A percentile compares a stretch with the other conserved stretches of the same genome.
Evolutionary conservation across 2,888 invertebrate genomes (phyloP).

Genomic region (Falcaria lacertinaria): DNA sequence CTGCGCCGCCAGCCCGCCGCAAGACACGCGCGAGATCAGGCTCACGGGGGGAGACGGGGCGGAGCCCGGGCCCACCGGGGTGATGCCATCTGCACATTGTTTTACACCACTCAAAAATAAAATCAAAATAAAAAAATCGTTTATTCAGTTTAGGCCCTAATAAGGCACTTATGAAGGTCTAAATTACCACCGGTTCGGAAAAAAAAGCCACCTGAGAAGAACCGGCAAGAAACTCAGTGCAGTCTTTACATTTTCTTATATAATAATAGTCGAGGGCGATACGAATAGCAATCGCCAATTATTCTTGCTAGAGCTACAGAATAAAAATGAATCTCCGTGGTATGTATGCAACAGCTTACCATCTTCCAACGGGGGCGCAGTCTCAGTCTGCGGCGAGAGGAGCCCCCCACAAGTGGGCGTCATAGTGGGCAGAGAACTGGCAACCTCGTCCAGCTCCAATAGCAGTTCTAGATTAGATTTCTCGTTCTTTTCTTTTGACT

Average conservation of each 20-base stretch:
- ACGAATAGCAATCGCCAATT: too few relatives aligned
- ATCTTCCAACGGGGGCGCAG: conserved; percentile 22
- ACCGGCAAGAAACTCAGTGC: too few relatives aligned
- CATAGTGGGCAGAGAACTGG: conserved; percentile 85
- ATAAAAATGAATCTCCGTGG: neutral
- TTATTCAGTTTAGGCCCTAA: too few relatives aligned
- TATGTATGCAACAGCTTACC: conserved; percentile 28
- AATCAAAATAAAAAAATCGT: neutral
- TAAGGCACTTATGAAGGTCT: too few relatives aligned
- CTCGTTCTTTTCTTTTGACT: conserved; percentile 43
- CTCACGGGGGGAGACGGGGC: too few relatives aligned
- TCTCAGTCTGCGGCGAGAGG: conserved; percentile 79
- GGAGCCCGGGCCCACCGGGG: conserved; percentile 72
- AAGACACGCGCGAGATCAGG: conserved; percentile 86
- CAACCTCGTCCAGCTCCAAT: conserved; percentile 88
- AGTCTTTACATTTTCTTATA: too few relatives aligned
- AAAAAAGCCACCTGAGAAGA: too few relatives aligned
- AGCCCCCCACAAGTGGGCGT: conserved; percentile 91
- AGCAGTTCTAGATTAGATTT: conserved; percentile 89
- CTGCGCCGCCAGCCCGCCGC: conserved; percentile 82
- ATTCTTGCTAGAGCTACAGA: too few relatives aligned
- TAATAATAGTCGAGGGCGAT: too few relatives aligned
- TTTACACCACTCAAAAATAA: too few relatives aligned
- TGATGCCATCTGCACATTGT: conserved; percentile 51
- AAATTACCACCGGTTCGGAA: too few relatives aligned